Base-by-base conservation (phyloP, 2,797 vertebrate species). In the Philypnodon macrostomus region DNA sequence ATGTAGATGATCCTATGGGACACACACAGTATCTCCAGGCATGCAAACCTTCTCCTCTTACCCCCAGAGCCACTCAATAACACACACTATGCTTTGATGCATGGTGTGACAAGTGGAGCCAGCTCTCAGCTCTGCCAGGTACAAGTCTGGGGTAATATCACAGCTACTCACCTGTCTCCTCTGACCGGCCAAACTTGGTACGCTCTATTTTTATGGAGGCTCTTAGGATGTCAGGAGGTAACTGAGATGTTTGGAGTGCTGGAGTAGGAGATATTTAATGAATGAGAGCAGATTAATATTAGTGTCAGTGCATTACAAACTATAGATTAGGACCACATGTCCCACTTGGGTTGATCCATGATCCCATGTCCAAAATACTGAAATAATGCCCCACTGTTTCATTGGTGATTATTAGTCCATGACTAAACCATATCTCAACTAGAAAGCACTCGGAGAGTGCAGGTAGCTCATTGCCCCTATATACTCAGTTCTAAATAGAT, bases 21-120 rank as follows among this genome's bases (percentile, higher is more conserved):
- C n/a, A n/a, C n/a, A n/a, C n/a, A n/a, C n/a, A n/a, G n/a, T n/a
- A n/a, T n/a, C n/a, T n/a, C 29, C 58, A 58, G 63, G 40, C 64
- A 73, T 62, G 63, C 62, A 47, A 42, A 57, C 66, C 68, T 53
- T 74, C 79, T 84, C 70, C 54, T 52, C 63, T 83, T 80, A 74
- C 82, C 1, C 26, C 42, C 29, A 44, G 67, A 65, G 27, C 9
- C 39, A 56, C 68, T 71, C 77, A 75, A 19, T 19, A 46, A 74
- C 3, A 60, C 75, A 33, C 59, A 59, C 63, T 37, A 72, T 69
- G 76, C 83, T 85, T 85, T 86, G 77, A 85, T 81, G 40, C n/a
- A n/a, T n/a, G n/a, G 48, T 14, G 7, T 19, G 38, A 45, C 39
- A 11, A 8, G 0, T 27, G 19, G 2, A 12, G 46, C 23, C 26